Evolutionary conservation across 2,888 invertebrate species (phyloP).

Genomic region (Heliconius erato): DNA sequence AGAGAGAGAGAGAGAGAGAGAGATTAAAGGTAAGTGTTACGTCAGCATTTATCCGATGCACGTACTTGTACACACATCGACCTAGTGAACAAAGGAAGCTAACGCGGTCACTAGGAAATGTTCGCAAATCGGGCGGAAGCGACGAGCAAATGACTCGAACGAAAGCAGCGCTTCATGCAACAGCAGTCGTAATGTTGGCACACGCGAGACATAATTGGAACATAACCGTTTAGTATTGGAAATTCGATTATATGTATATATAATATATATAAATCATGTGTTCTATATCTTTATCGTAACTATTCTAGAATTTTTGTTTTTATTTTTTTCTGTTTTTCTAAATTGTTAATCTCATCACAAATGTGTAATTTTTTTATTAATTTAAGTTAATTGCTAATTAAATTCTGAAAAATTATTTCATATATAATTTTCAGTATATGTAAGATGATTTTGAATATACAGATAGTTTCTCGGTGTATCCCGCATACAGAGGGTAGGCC

Average conservation of each 20-base stretch:
- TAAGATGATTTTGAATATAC: too few species aligned
- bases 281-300: not conserved
- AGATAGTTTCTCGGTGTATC: too few species aligned
- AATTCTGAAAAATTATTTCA: too few species aligned
- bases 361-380: too few species aligned
- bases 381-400: too few species aligned
- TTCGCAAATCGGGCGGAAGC: slow-evolving; percentile 43
- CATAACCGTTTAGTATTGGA: slow-evolving; percentile 10
- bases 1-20: too few species aligned
- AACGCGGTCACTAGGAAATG: slow-evolving; percentile 47
- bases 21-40: slow-evolving; percentile 16
- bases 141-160: slow-evolving; percentile 39
- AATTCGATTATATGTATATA: not conserved
- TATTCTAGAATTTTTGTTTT: too few species aligned
- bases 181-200: slow-evolving; percentile 35
- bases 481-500: too few species aligned
- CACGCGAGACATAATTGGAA: slow-evolving; percentile 38
- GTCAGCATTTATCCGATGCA: slow-evolving; percentile 26
- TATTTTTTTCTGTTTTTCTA: too few species aligned
- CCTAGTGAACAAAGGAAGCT: slow-evolving; percentile 42
- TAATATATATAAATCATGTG: not conserved
- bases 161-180: slow-evolving; percentile 42
- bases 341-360: too few species aligned
- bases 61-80: slow-evolving; percentile 1
- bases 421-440: too few species aligned